phyloP scores from a whole-genome alignment of 2,113 vertebrate species.

The Puffinus mauretanicus region DNA sequence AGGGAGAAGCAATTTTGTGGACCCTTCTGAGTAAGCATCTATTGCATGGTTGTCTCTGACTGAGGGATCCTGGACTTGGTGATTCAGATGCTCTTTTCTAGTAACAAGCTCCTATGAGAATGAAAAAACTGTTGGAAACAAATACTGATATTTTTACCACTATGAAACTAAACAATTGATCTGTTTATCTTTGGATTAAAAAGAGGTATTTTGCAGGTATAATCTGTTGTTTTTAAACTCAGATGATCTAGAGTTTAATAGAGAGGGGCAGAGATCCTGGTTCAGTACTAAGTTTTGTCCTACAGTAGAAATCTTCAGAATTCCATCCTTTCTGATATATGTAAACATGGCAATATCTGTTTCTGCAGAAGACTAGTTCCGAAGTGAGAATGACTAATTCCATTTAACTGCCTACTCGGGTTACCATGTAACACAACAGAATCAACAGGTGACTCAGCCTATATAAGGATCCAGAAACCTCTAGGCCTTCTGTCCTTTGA shows the following conservation, averaged over 20 bases:
- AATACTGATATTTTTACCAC: neutral
- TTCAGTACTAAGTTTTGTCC: neutral
- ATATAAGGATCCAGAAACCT: neutral
- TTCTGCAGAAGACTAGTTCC: neutral
- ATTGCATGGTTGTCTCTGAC: neutral
- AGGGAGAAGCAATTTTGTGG: neutral
- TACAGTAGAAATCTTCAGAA: neutral
- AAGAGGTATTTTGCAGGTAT: neutral
- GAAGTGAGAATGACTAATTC: neutral
- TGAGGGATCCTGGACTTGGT: neutral
- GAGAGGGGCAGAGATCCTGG: neutral
- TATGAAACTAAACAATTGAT: neutral
- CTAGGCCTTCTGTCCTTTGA: neutral
- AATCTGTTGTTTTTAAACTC: neutral
- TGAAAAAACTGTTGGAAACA: neutral
- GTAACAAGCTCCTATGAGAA: neutral
- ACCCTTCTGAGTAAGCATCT: neutral
- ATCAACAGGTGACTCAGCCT: neutral
- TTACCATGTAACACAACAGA: neutral
- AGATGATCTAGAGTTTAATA: neutral
- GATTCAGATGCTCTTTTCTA: neutral
- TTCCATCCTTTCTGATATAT: neutral
- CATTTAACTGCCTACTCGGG: neutral
- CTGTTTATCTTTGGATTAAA: neutral
- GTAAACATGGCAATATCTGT: neutral